Evolutionary conservation across 2,888 invertebrate genomes (phyloP), one percentile per base, ranked within the genome.

Genomic region (Leucania comma): DNA sequence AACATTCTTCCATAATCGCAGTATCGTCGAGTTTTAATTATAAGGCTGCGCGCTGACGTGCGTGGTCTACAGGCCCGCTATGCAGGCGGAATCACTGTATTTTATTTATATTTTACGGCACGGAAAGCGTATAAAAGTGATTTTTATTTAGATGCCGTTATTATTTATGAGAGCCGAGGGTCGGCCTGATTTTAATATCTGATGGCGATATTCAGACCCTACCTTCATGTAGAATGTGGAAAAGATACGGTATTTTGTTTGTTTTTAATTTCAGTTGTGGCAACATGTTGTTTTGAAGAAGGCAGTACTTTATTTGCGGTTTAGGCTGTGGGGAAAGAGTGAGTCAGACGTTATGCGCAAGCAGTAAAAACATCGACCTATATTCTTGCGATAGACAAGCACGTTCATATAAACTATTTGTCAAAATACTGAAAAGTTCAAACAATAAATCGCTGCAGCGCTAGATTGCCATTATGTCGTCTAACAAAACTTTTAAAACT

Each of bases 131-230:
- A 86, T 86, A 83, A 88, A 83, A 83, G 83, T 83, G 83, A 85
- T 87, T 87, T 88, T 88, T 89, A 87, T 88, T 89, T 88, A 89
- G 84, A 85, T 81, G 80, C 84, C 81, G 79, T 84, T 87, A 87
- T 88, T 86, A 87, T 89, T 88, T 88, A 88, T 80, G 88, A 86
- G 80, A 79, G 78, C 69, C 81, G 75, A 75, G 75, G 78, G 77
- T 71, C 79, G 78, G 75, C 81, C 84, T 85, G 80, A 81, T 88
- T 85, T 86, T 86, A 88, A 86, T 86, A 86, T 87, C 82, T 76
- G 86, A 80, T 86, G 80, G 78, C 72, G 74, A 83, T 85, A 78
- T 83, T 82, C 83, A 82, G 80, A 76, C 74, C 82, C 63, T 68
- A 70, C 79, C 60, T 72, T 48, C 63, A 79, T 58, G 73, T 69